Evolutionary conservation across 2,797 vertebrate species (phyloP), one percentile per base, ranked within the genome.

Genomic region (Taenioides sp.): DNA sequence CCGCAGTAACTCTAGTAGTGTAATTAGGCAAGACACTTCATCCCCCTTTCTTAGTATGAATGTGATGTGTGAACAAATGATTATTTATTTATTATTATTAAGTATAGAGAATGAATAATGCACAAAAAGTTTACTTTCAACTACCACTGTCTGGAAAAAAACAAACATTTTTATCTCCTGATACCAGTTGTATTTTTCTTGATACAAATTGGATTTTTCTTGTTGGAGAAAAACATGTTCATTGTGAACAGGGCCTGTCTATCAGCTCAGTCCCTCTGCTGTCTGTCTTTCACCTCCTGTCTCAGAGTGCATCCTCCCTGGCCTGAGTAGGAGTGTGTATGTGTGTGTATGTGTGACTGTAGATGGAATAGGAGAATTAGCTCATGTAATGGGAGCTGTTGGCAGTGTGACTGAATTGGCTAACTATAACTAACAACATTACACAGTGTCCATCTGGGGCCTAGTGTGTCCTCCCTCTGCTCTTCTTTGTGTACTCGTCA

Each of bases 391-490:
- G 84, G 79, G 89, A 93, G 90, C 89, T 90, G 88, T 89, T 90
- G 90, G 89, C 90, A 89, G 87, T 87, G 86, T 83, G 80, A 90
- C 87, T 88, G 87, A 87, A 91, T 87, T 89, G 86, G 87, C 91
- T 91, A 92, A 93, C 90, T 93, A 91, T 90, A 90, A 89, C 89
- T 93, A 93, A 93, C 93, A 89, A 86, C 89, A 90, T 94, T 93
- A 93, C 88, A 92, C 90, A 90, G 84, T 88, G 88, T 89, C 92
- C 93, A 92, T 93, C 91, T 93, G 93, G 84, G 91, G 86, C 87
- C 83, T 71, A 80, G 87, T 82, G 82, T 87, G 87, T 88, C 79
- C 87, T 89, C 83, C 82, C 84, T 84, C 82, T 85, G 86, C 86
- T 90, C 82, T 67, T 79, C 83, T 86, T 88, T 83, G 84, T 88